Conservation (phyloP, 2,888 invertebrate genomes). For the Apodemia duryi region DNA sequence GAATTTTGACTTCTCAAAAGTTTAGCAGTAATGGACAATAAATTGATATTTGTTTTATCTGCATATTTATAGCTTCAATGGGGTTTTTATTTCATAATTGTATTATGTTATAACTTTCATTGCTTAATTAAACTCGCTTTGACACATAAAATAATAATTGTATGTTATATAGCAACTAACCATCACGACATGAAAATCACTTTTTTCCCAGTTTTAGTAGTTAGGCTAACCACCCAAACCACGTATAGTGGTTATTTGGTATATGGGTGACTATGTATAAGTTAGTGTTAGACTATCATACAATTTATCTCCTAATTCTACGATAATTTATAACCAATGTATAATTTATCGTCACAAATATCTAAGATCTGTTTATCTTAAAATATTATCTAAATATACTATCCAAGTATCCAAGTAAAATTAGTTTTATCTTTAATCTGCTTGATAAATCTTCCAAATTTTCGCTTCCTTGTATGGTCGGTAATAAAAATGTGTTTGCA, state of each 20-base stretch:
- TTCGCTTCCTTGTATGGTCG: neutral
- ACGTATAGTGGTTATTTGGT: neutral
- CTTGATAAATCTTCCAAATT: slow-evolving; percentile 7
- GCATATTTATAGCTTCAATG: too few relatives aligned
- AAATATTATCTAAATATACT: neutral
- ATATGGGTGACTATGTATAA: slow-evolving; percentile 6
- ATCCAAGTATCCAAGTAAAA: slow-evolving; percentile 1
- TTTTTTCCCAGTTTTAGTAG: slow-evolving; percentile 42
- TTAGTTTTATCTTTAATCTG: slow-evolving; percentile 9
- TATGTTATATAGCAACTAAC: slow-evolving; percentile 38
- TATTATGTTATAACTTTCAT: neutral
- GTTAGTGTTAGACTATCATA: neutral
- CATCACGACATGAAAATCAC: slow-evolving; percentile 44
- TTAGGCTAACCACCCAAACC: slow-evolving; percentile 36
- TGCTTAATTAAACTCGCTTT: slow-evolving; percentile 25
- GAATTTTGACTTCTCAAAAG: too few relatives aligned
- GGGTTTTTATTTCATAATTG: too few relatives aligned
- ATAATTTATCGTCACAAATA: slow-evolving; percentile 10
- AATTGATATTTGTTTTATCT: too few relatives aligned
- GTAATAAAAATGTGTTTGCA: neutral
- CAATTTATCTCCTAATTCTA: neutral
- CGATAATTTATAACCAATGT: slow-evolving; percentile 7
- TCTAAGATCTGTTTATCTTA: slow-evolving; percentile 9
- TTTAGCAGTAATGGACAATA: too few relatives aligned
- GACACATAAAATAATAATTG: slow-evolving; percentile 22